A percentile compares a stretch with the other conserved stretches of the same genome.
phyloP scores from a whole-genome alignment of 2,888 invertebrate genomes.

The Clusia tigrina region DNA sequence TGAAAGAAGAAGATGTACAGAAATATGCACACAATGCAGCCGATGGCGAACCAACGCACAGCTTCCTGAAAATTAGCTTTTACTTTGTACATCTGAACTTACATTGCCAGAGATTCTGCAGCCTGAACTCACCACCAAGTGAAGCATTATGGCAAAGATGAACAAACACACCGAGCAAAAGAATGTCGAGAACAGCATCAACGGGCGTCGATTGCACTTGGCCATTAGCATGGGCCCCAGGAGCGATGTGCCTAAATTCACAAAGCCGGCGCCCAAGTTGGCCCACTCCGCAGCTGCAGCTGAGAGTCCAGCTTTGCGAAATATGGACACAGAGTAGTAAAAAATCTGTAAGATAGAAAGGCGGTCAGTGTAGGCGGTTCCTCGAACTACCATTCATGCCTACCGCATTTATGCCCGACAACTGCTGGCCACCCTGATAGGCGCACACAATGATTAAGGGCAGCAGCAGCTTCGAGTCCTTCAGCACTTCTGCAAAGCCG shows the following conservation, averaged over 20 bases:
- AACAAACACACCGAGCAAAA: slow-evolving; percentile 69
- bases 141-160: slow-evolving; percentile 70
- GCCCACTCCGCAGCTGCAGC: slow-evolving; percentile 72
- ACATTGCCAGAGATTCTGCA: background rate
- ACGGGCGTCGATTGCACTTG: slow-evolving; percentile 71
- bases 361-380: background rate
- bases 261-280: slow-evolving; percentile 78
- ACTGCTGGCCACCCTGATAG: slow-evolving; percentile 82
- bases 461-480: slow-evolving; percentile 69
- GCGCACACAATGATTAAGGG: slow-evolving; percentile 80
- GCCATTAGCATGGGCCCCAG: slow-evolving; percentile 74
- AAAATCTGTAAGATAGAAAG: slow-evolving; percentile 65
- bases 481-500: slow-evolving; percentile 70
- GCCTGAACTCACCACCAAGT: slow-evolving; percentile 69
- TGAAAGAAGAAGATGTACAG: slow-evolving; percentile 82
- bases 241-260: slow-evolving; percentile 73
- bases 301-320: slow-evolving; percentile 74
- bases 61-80: slow-evolving; percentile 67
- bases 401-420: slow-evolving; percentile 90
- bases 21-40: slow-evolving; percentile 76
- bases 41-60: slow-evolving; percentile 74
- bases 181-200: slow-evolving; percentile 72
- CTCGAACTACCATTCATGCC: slow-evolving; percentile 52
- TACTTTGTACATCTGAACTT: background rate
- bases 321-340: slow-evolving; percentile 84